phyloP scores from a whole-genome alignment of 2,888 invertebrate species.

The Dinocampus coccinellae region DNA sequence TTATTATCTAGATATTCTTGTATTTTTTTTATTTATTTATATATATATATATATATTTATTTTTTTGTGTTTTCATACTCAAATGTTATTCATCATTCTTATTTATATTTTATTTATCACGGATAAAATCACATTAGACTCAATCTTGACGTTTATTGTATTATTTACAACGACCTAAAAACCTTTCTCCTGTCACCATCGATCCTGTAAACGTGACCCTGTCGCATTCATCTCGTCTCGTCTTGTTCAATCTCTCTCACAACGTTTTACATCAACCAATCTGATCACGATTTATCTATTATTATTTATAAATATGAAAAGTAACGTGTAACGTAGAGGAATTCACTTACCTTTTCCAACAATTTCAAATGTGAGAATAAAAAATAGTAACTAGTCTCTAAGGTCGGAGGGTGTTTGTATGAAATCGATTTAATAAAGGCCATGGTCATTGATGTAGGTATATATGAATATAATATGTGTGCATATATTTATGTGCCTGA shows the following conservation, averaged over 20 bases:
- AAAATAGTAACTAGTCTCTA: conserved; percentile 33
- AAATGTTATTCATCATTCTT: background rate
- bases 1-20: background rate
- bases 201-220: conserved; percentile 34
- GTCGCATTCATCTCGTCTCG: conserved; percentile 17
- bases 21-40: background rate
- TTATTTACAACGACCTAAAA: conserved; percentile 26
- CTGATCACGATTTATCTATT: conserved; percentile 26
- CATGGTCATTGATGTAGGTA: conserved; percentile 40
- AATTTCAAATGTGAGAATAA: background rate
- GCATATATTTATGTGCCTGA: no score
- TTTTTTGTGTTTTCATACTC: no score
- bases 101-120: background rate
- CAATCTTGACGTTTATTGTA: conserved; percentile 35
- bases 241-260: background rate
- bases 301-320: background rate
- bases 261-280: conserved; percentile 17
- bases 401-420: conserved; percentile 48
- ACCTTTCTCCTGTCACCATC: conserved; percentile 33
- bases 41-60: no score
- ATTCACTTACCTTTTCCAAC: no score
- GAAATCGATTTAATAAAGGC: conserved; percentile 53
- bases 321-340: background rate
- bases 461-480: background rate
- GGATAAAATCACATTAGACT: conserved; percentile 13